Evolutionary conservation across 2,888 invertebrate genomes (phyloP), one percentile per base, ranked within the genome.

Genomic region (Punctoribates punctum): DNA sequence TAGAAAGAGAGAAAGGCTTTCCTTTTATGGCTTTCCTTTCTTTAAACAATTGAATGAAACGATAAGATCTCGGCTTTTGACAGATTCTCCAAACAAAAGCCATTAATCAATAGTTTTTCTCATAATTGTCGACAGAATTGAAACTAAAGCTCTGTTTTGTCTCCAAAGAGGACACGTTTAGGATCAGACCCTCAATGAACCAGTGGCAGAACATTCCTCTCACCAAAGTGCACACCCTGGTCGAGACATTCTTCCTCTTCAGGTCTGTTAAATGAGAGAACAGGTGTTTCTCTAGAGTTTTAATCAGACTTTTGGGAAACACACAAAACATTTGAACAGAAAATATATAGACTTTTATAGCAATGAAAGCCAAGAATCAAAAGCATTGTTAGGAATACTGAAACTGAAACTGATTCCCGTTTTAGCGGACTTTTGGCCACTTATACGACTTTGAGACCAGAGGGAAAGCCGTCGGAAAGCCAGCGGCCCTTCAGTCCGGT

Each of bases 241-340:
- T 75, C 25, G 75, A 75, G 17, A 75, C 75, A 8, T 75, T 75
- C 23, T 75, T 75, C 70, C 25, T 48, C 15, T 8, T 75, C 62
- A 65, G 62, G 62, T 65, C 29, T 60, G 2, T 17, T 48, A 34
- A 34, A 34, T 5, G 8, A 34, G 34, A 34, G 34, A 34, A 34
- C 34, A 34, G 34, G 8, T 34, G 8, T n/a, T n/a, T n/a, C n/a
- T n/a, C n/a, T n/a, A n/a, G n/a, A n/a, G n/a, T n/a, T n/a, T n/a
- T n/a, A n/a, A n/a, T n/a, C n/a, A n/a, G n/a, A n/a, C n/a, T n/a
- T n/a, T n/a, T n/a, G n/a, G n/a, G n/a, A n/a, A n/a, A n/a, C n/a
- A n/a, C n/a, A n/a, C n/a, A n/a, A n/a, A n/a, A n/a, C n/a, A n/a
- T n/a, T n/a, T n/a, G n/a, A n/a, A n/a, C n/a, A n/a, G n/a, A n/a